These are phyloP conservation scores for Eupleurogrammus muticus DNA, from an alignment of 2,797 vertebrate species.

Conservation along the genomic window DNA sequence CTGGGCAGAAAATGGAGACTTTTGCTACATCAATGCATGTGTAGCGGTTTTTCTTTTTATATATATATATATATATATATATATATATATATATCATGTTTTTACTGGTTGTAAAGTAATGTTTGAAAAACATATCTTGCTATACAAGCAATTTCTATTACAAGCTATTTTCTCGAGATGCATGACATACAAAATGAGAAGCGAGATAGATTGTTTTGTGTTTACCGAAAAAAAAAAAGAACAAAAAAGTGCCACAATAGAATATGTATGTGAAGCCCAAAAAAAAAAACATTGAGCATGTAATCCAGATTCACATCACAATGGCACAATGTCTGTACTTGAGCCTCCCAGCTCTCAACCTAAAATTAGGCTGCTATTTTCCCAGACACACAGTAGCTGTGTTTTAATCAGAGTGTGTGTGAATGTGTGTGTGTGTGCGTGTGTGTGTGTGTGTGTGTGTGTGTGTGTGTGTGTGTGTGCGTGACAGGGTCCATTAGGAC, in stretches of 20 bases:
- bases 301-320: slow-evolving; percentile 53
- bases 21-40: slow-evolving; percentile 4
- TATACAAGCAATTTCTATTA: background rate
- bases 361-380: slow-evolving; percentile 56
- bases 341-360: slow-evolving; percentile 41
- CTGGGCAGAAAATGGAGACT: slow-evolving; percentile 8
- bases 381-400: slow-evolving; percentile 32
- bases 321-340: slow-evolving; percentile 25
- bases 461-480: slow-evolving; percentile 30
- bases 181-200: background rate
- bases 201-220: background rate
- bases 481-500: slow-evolving; percentile 63
- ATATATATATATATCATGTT: too few species aligned
- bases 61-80: too few species aligned
- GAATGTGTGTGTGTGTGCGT: slow-evolving; percentile 6
- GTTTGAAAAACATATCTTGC: slow-evolving; percentile 20
- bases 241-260: background rate
- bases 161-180: slow-evolving; percentile 9
- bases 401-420: slow-evolving; percentile 24
- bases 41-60: background rate
- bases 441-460: slow-evolving; percentile 11
- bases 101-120: background rate
- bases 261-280: too few species aligned
- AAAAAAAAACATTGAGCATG: slow-evolving; percentile 2
- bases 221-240: background rate